These are phyloP conservation scores for Cherax quadricarinatus DNA, from an alignment of 1,140 invertebrate species.

Conservation along the genomic window DNA sequence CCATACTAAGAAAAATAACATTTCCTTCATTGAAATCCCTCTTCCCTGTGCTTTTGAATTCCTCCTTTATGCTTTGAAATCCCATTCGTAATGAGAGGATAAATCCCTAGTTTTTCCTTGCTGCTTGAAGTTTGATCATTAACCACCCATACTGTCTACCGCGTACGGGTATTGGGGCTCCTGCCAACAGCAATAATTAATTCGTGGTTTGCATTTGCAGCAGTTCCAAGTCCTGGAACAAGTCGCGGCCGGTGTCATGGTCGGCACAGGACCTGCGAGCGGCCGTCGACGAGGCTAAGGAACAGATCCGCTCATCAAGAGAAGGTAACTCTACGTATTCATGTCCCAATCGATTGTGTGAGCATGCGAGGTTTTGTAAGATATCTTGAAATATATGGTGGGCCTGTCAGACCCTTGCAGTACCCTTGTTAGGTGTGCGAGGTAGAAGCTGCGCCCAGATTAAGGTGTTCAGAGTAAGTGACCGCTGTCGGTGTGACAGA, in stretches of 20 bases:
- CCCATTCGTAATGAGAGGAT: too few species aligned
- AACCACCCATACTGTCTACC: too few species aligned
- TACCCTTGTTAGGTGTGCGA: not conserved
- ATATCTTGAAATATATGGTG: not conserved
- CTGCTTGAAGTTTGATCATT: too few species aligned
- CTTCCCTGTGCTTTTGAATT: too few species aligned
- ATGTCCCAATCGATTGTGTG: too few species aligned
- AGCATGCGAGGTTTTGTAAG: too few species aligned
- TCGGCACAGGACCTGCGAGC: slow-evolving; percentile 71
- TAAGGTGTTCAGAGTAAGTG: slow-evolving; percentile 36
- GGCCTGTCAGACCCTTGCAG: not conserved
- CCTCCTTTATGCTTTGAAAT: too few species aligned
- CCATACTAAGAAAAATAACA: too few species aligned
- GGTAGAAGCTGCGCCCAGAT: slow-evolving; percentile 8
- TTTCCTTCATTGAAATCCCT: too few species aligned
- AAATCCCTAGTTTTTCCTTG: too few species aligned
- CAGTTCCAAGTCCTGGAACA: slow-evolving; percentile 55
- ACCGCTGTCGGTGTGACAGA: slow-evolving; percentile 10
- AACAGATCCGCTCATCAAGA: slow-evolving; percentile 65
- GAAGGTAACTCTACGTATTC: slow-evolving; percentile 47
- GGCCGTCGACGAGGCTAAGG: slow-evolving; percentile 72
- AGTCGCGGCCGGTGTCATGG: slow-evolving; percentile 70
- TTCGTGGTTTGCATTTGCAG: not conserved
- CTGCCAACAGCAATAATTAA: too few species aligned
- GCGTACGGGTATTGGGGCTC: too few species aligned